Evolutionary conservation across 2,113 vertebrate genomes (phyloP), one percentile per base, ranked within the genome.

Genomic region (Natator depressus): DNA sequence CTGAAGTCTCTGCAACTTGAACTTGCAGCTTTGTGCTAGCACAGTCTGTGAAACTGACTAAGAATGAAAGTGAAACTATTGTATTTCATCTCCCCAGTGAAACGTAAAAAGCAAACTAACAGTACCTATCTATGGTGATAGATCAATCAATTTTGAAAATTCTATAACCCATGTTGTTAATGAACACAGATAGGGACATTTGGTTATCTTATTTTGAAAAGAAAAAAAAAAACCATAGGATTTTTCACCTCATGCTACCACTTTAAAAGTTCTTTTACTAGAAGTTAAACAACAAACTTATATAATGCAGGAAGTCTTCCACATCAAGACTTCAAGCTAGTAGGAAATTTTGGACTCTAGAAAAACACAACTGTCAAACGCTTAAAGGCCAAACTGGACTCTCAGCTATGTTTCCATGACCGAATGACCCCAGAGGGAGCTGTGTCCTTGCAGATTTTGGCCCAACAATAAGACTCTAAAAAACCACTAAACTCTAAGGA

Each of bases 401-500:
- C 78, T 89, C 76, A 94, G 80, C 31, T 29, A 27, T 2, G 31
- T 51, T 95, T 91, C 85, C 91, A 97, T 0, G 7, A 93, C 85
- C 92, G 81, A 94, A 22, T 76, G 85, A 95, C 85, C 89, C 57
- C 69, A 88, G 88, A 47, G 42, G 82, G 93, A 96, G 81, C 1
- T 9, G 2, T 1, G 29, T 11, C 35, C 31, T 80, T 89, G 87
- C 35, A 89, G 54, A 95, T 51, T 89, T 10, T 82, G 20, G 42
- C n/a, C 75, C 76, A 93, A 93, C 25, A 96, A 55, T 51, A 94
- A 92, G 49, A 96, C 50, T 46, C 53, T 82, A 69, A 59, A 76
- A 96, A 76, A 90, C n/a, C 47, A 38, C 49, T 47, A n/a, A 14
- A 3, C 50, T 75, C 29, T 89, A 53, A 80, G 93, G 93, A 69